Evolutionary conservation across 2,797 vertebrate genomes (phyloP).

Genomic region (Platyrinchus mystaceus): DNA sequence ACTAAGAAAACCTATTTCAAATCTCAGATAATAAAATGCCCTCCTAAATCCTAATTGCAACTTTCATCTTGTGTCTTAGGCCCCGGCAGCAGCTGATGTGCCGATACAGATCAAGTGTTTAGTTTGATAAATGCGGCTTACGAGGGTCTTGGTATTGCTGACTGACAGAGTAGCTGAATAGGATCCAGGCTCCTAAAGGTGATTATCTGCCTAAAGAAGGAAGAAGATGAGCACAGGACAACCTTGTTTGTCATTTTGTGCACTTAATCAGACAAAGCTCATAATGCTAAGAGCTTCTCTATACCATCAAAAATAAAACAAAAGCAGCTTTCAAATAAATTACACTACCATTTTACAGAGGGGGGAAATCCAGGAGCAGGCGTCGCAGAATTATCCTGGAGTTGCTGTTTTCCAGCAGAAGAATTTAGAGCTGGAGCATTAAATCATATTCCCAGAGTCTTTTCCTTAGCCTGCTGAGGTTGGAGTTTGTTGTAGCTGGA

Average conservation of each 20-base stretch:
- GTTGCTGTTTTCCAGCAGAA: slow-evolving; percentile 12
- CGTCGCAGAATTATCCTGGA: background rate
- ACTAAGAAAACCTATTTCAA: slow-evolving; percentile 73
- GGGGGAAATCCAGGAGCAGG: background rate
- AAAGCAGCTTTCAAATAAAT: slow-evolving; percentile 74
- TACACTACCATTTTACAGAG: slow-evolving; percentile 45
- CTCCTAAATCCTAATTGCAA: slow-evolving; percentile 83
- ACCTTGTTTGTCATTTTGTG: slow-evolving; percentile 82
- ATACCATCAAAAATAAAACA: slow-evolving; percentile 78
- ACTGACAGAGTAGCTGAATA: slow-evolving; percentile 70
- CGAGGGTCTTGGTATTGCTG: slow-evolving; percentile 65
- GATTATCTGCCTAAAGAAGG: slow-evolving; percentile 88
- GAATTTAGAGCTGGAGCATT: background rate
- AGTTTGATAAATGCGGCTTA: slow-evolving; percentile 85
- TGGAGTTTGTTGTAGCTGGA: background rate
- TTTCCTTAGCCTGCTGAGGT: background rate
- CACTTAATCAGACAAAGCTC: slow-evolving; percentile 78
- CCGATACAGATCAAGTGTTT: slow-evolving; percentile 85
- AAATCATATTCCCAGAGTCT: background rate
- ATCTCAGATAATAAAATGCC: slow-evolving; percentile 80
- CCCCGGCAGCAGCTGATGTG: slow-evolving; percentile 75
- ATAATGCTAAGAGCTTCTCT: slow-evolving; percentile 73
- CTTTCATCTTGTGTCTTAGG: slow-evolving; percentile 77
- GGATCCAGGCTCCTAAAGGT: slow-evolving; percentile 76
- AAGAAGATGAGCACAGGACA: slow-evolving; percentile 79